phyloP scores from a whole-genome alignment of 2,888 invertebrate species.

The Steromphala cineraria region DNA sequence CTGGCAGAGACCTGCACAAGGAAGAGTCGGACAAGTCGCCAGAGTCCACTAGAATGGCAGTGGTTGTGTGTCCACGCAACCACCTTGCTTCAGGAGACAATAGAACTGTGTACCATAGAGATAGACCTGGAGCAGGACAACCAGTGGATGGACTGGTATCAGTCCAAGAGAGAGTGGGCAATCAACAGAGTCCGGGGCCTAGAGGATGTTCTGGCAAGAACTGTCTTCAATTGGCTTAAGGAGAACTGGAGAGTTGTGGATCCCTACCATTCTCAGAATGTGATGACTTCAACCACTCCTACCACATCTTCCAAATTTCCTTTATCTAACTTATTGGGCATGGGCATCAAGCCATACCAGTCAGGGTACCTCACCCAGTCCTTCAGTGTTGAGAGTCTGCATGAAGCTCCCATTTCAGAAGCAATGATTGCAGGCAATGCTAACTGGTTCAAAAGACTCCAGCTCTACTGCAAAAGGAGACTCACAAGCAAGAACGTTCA shows the following conservation, averaged over 20 bases:
- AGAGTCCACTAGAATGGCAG: constrained; percentile 68
- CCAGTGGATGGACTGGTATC: constrained; percentile 59
- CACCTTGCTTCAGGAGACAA: constrained; percentile 62
- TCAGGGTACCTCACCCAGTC: constrained; percentile 40
- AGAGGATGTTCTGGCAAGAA: constrained; percentile 61
- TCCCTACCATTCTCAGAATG: constrained; percentile 35
- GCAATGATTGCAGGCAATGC: constrained; percentile 24
- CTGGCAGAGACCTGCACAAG: constrained; percentile 66
- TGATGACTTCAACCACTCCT: constrained; percentile 47
- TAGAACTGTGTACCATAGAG: constrained; percentile 62
- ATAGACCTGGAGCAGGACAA: constrained; percentile 46
- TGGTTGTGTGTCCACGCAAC: constrained; percentile 69
- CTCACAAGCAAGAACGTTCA: constrained; percentile 60
- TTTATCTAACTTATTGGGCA: constrained; percentile 38
- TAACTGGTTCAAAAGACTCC: constrained; percentile 64
- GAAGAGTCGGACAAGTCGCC: constrained; percentile 59
- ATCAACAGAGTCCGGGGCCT: constrained; percentile 57
- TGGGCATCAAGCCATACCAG: constrained; percentile 35
- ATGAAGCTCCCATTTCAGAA: constrained; percentile 35
- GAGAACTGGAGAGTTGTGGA: constrained; percentile 63
- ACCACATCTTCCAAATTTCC: constrained; percentile 58
- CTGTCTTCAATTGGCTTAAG: constrained; percentile 63
- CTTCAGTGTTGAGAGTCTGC: constrained; percentile 47
- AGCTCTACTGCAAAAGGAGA: constrained; percentile 63
- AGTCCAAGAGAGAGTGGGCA: constrained; percentile 54